Evolutionary conservation across 1,140 invertebrate genomes (phyloP), one percentile per base, ranked within the genome.

Genomic region (Plectrocnemia conspersa): DNA sequence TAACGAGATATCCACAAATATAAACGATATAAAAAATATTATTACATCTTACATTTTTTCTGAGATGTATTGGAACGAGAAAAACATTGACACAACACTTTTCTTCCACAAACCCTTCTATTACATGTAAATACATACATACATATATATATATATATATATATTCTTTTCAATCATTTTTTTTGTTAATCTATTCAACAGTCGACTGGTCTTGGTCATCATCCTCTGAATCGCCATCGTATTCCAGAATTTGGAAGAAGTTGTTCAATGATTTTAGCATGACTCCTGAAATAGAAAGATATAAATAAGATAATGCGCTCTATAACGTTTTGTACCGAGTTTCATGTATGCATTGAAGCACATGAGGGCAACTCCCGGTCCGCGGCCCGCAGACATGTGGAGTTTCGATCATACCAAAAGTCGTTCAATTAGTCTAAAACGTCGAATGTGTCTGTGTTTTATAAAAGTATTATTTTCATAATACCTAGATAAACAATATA

Each of bases 221-320:
- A 49, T 68, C 69, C 1, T 71, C 73, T 59, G 72, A 71, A 52
- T 72, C 71, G 56, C 72, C 73, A 56, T 70, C 66, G 15, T 68
- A 70, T 57, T 72, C 67, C 40, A 76, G 68, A 56, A 66, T 71
- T 15, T 74, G 77, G 67, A 79, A 79, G 69, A 80, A 79, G 35
- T 75, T 76, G 23, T 74, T 78, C 56, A 80, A 66, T 53, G 76
- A 74, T 63, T 75, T 79, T 52, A 79, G 56, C 65, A 79, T 77
- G 22, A 80, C 77, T 61, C 74, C 47, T 50, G 33, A 23, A 50
- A 24, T 22, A 36, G 4, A 23, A 21, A 32, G n/a, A 32, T 19
- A 33, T 3, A 45, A 5, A 24, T 44, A 6, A 13, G 33, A 13
- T 5, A 36, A 36, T 6, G 4, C n/a, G 33, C n/a, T 6, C 16